Percentiles rank a stretch among this genome's conserved stretches.
Conservation (phyloP, 2,888 invertebrate genomes). For the Trissolcus brochymenae region DNA sequence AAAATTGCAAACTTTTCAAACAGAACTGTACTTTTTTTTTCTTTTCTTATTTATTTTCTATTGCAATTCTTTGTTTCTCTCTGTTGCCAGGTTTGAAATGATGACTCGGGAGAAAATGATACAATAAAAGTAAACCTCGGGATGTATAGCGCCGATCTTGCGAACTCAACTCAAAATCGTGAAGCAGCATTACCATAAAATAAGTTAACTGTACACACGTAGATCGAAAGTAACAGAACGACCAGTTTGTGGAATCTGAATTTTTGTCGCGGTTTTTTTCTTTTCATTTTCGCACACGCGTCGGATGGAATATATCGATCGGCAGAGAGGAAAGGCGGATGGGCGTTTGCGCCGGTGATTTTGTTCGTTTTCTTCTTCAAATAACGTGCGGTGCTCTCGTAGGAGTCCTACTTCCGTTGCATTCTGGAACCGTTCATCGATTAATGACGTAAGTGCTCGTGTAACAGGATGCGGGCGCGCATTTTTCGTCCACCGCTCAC, state of each 20-base stretch:
- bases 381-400: constrained; percentile 35
- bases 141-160: constrained; percentile 6
- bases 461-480: constrained; percentile 57
- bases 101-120: constrained; percentile 13
- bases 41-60: too few relatives aligned
- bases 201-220: constrained; percentile 29
- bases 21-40: too few relatives aligned
- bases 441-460: constrained; percentile 59
- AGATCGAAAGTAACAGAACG: constrained; percentile 36
- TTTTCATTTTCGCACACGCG: background rate
- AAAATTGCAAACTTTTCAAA: too few relatives aligned
- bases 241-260: constrained; percentile 42
- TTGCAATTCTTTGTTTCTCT: constrained; percentile 16
- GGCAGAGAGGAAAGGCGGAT: constrained; percentile 43
- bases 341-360: constrained; percentile 36
- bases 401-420: constrained; percentile 53
- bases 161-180: constrained; percentile 1
- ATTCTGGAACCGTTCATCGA: constrained; percentile 61
- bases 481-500: constrained; percentile 57
- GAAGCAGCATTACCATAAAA: constrained; percentile 24
- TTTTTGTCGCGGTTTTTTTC: constrained; percentile 23
- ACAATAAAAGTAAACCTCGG: constrained; percentile 17
- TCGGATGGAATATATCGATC: constrained; percentile 36
- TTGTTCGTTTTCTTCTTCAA: constrained; percentile 49
- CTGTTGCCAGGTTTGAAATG: background rate